Percentiles rank a stretch among this genome's conserved stretches.
Conservation (phyloP, 2,888 invertebrate species). For the Oxycera nigricornis region DNA sequence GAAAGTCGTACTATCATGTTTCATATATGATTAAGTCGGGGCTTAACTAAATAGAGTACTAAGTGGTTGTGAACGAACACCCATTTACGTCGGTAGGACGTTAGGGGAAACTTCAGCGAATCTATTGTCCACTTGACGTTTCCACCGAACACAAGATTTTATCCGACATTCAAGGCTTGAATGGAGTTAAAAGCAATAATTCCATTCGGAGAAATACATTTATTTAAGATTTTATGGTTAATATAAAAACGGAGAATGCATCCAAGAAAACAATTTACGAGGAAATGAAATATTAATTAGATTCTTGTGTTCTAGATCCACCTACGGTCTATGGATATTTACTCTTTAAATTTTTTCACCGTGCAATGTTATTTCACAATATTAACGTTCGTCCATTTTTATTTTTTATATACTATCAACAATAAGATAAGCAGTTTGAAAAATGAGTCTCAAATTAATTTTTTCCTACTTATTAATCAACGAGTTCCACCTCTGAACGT, state of each 20-base stretch:
- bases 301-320: no score
- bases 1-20: slow-evolving; percentile 42
- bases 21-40: slow-evolving; percentile 42
- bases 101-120: not conserved
- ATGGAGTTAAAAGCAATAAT: not conserved
- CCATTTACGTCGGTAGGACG: slow-evolving; percentile 14
- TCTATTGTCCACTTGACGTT: not conserved
- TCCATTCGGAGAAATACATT: not conserved
- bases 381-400: no score
- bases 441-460: no score
- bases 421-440: no score
- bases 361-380: no score
- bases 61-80: slow-evolving; percentile 19
- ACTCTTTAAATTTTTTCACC: no score
- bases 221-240: not conserved
- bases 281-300: no score
- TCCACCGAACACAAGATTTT: not conserved
- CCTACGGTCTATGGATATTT: no score
- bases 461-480: no score
- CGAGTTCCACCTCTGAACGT: no score
- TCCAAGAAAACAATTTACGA: no score
- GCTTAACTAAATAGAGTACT: slow-evolving; percentile 33
- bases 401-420: no score
- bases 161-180: not conserved
- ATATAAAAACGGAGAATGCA: not conserved